Evolutionary conservation across 2,888 invertebrate species (phyloP).

Genomic region (Drosophila rellima): DNA sequence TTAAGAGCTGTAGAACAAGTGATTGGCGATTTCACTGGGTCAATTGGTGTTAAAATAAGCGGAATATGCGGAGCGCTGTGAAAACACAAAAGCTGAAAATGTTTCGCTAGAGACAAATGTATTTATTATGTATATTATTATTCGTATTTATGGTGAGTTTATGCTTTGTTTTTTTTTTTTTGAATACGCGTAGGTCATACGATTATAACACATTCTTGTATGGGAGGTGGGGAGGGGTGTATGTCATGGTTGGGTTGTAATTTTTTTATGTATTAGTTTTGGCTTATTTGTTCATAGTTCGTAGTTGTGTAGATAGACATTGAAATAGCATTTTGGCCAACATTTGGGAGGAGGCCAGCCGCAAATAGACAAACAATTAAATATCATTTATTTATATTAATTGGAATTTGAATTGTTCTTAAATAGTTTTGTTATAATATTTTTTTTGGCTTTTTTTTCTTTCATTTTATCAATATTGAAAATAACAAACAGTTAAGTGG

Average conservation of each 20-base stretch:
- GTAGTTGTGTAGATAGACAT: conserved; percentile 65
- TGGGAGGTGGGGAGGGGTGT: conserved; percentile 22
- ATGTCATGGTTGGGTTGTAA: conserved; percentile 16
- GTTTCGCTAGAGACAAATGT: conserved; percentile 16
- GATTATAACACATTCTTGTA: conserved; percentile 14
- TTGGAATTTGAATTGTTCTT: conserved; percentile 59
- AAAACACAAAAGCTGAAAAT: background rate
- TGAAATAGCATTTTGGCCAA: conserved; percentile 66
- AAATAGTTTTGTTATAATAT: conserved; percentile 45
- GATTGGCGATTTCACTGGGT: background rate
- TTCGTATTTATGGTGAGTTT: conserved; percentile 31
- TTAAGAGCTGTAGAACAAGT: background rate
- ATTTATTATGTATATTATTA: conserved; percentile 23
- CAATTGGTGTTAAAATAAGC: background rate
- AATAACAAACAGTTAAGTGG: conserved; percentile 67
- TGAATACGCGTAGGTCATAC: conserved; percentile 8
- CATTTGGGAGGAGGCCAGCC: conserved; percentile 29
- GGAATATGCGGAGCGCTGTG: background rate
- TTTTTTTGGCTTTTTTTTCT: conserved; percentile 3
- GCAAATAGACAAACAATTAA: conserved; percentile 76
- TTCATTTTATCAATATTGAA: conserved; percentile 37
- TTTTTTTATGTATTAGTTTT: conserved; percentile 9
- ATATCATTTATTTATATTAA: conserved; percentile 57
- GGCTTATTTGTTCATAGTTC: conserved; percentile 41
- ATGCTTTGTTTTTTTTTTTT: conserved; percentile 7